These are phyloP conservation scores for Drosophila kokeensis DNA, from an alignment of 2,888 invertebrate species.

Conservation along the genomic window DNA sequence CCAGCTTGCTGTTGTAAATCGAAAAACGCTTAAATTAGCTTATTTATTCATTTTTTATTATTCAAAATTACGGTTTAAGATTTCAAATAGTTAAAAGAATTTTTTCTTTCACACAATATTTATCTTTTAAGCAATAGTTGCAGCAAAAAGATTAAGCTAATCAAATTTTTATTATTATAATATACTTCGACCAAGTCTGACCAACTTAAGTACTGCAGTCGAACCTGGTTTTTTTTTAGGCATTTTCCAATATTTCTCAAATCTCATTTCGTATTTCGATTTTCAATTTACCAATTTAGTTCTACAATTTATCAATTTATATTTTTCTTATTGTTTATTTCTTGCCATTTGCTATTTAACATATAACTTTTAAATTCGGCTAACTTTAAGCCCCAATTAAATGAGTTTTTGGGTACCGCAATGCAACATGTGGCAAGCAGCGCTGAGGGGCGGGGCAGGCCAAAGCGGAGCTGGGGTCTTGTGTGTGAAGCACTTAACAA, in stretches of 20 bases:
- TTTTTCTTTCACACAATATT: too few species aligned
- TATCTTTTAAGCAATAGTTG: too few species aligned
- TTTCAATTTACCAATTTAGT: conserved; percentile 63
- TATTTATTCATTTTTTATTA: background rate
- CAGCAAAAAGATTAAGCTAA: background rate
- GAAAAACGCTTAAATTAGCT: background rate
- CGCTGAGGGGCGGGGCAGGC: conserved; percentile 14
- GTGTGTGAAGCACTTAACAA: conserved; percentile 57
- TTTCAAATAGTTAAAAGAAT: too few species aligned
- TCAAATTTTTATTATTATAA: background rate
- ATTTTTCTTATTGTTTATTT: background rate
- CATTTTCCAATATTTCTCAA: conserved; percentile 67
- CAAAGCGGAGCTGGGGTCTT: background rate
- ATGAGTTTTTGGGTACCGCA: background rate
- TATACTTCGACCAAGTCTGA: background rate
- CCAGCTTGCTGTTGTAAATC: background rate
- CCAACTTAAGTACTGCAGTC: background rate
- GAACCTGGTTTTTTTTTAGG: conserved; percentile 49
- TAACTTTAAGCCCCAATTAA: conserved; percentile 5
- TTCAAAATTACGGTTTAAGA: too few species aligned
- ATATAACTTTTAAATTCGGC: conserved; percentile 19
- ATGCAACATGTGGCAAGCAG: conserved; percentile 34
- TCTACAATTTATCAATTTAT: conserved; percentile 45
- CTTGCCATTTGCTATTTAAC: background rate
- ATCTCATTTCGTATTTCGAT: conserved; percentile 39